A percentile compares a stretch with the other conserved stretches of the same genome.
Evolutionary conservation across 2,888 invertebrate species (phyloP).

Genomic region (Arctia plantaginis): DNA sequence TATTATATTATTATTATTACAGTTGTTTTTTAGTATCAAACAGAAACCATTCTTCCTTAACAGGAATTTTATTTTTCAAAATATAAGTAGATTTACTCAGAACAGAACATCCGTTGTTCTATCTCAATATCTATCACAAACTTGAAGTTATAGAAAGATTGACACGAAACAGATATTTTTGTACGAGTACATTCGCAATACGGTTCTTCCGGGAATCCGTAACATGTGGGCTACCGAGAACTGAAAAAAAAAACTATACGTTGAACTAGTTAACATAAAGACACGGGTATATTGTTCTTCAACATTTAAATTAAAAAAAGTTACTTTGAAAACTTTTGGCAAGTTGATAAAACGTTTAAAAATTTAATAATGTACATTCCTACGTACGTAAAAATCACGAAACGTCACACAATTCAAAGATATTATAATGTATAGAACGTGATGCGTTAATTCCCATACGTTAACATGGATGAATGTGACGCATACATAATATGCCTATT

Average conservation of each 20-base stretch:
- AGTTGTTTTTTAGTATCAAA: neutral
- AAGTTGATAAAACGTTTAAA: too few species aligned
- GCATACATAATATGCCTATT: too few species aligned
- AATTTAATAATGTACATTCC: too few species aligned
- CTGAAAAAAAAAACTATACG: conserved; percentile 55
- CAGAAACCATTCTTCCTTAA: neutral
- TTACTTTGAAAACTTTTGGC: too few species aligned
- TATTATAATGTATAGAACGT: too few species aligned
- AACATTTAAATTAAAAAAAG: neutral
- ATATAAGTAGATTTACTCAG: neutral
- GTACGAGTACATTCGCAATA: conserved; percentile 60
- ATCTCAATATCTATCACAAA: conserved; percentile 37
- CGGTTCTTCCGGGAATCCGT: conserved; percentile 65
- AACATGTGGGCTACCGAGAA: conserved; percentile 59
- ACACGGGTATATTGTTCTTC: conserved; percentile 2
- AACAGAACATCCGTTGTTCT: neutral
- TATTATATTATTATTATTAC: too few species aligned
- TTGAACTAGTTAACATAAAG: conserved; percentile 39
- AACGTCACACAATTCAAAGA: too few species aligned
- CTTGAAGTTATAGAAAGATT: conserved; percentile 8
- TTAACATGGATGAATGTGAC: too few species aligned
- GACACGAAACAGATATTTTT: conserved; percentile 49
- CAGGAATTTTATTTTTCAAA: neutral
- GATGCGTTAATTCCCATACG: too few species aligned
- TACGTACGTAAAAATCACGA: too few species aligned